These are phyloP conservation scores for Thalassoma bifasciatum DNA, from an alignment of 2,113 vertebrate species.

Conservation along the genomic window DNA sequence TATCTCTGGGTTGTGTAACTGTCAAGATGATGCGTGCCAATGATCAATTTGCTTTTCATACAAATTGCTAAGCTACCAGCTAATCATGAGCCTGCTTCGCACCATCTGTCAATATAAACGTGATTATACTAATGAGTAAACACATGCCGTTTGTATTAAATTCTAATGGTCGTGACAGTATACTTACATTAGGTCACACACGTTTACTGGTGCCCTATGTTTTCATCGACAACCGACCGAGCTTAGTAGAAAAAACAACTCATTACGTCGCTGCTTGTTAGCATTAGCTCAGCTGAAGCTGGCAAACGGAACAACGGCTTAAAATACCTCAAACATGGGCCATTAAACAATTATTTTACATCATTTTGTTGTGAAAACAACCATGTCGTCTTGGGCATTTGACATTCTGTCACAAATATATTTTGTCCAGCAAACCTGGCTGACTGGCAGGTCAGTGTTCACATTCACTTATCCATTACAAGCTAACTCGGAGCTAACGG, in stretches of 20 bases:
- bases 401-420: too few relatives aligned
- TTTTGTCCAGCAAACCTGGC: neutral
- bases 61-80: constrained; percentile 44
- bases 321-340: neutral
- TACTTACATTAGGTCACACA: neutral
- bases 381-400: neutral
- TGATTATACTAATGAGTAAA: neutral
- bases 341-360: neutral
- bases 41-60: constrained; percentile 34
- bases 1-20: constrained; percentile 9
- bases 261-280: neutral
- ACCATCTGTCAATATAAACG: neutral
- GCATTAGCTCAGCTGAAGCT: constrained; percentile 3
- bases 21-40: constrained; percentile 55
- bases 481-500: constrained; percentile 19
- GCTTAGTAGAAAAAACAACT: neutral
- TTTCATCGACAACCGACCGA: neutral
- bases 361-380: rapidly evolving
- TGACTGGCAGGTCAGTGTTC: neutral
- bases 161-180: neutral
- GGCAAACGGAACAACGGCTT: too few relatives aligned
- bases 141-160: rapidly evolving
- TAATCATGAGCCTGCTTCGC: neutral
- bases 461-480: neutral
- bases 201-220: neutral